Evolutionary conservation across 1,140 invertebrate genomes (phyloP).

Genomic region (Muscidifurax raptorellus): DNA sequence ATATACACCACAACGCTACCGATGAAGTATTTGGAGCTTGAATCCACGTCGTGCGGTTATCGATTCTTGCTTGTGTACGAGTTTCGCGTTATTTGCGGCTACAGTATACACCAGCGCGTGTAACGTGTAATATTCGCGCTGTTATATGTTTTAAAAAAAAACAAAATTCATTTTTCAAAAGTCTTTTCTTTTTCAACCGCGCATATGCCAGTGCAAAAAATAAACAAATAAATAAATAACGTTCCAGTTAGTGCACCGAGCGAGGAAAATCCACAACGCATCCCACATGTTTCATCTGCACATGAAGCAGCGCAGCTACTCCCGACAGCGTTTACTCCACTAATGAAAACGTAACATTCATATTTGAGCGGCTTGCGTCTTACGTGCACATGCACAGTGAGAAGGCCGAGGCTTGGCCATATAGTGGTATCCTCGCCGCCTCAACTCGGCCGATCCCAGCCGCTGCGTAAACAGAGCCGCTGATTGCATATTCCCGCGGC

Average conservation of each 20-base stretch:
- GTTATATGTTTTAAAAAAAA: too few species aligned
- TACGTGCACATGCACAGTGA: neutral
- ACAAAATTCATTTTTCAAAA: too few species aligned
- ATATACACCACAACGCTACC: neutral
- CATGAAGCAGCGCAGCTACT: neutral
- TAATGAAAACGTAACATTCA: constrained; percentile 36
- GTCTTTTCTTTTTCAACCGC: too few species aligned
- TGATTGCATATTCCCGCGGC: constrained; percentile 21
- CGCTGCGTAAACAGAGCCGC: constrained; percentile 16
- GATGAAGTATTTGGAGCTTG: neutral
- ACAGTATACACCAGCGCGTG: neutral
- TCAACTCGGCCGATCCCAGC: neutral
- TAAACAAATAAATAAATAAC: too few species aligned
- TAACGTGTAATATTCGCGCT: neutral
- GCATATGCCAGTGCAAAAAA: too few species aligned
- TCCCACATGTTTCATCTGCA: neutral
- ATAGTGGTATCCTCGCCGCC: neutral
- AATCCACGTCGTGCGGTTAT: neutral
- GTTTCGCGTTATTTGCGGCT: neutral
- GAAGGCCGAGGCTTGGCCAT: neutral
- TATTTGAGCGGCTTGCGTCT: constrained; percentile 3
- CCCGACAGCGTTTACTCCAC: neutral
- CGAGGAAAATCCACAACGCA: neutral
- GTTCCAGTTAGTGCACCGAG: neutral
- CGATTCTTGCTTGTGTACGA: neutral